phyloP scores from a whole-genome alignment of 2,888 invertebrate species.

The Drepanosiphum platanoidis region DNA sequence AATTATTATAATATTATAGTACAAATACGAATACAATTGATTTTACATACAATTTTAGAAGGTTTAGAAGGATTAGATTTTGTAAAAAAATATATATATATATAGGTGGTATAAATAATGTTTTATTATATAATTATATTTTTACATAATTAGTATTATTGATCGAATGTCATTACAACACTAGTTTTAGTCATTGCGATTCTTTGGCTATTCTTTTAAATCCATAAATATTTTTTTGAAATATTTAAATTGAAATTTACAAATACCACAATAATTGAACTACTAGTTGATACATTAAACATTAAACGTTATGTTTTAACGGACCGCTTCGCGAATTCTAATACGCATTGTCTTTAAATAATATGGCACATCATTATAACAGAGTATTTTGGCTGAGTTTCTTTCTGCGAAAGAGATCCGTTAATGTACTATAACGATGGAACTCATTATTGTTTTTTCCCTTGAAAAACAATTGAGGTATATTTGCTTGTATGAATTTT shows the following conservation, averaged over 20 bases:
- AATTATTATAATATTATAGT: background rate
- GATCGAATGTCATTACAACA: no score
- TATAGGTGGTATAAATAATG: no score
- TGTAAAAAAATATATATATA: no score
- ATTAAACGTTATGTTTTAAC: constrained; percentile 10
- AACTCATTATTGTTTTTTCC: constrained; percentile 21
- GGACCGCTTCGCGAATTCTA: background rate
- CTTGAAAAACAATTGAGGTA: background rate
- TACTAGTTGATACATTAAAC: background rate
- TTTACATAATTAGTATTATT: no score
- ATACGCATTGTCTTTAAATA: constrained; percentile 27
- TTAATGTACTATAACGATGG: constrained; percentile 16
- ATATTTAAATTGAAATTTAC: no score
- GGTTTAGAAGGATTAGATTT: no score
- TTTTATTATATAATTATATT: no score
- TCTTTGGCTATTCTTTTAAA: no score
- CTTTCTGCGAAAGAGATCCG: constrained; percentile 4
- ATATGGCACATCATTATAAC: constrained; percentile 22
- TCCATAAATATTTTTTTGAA: no score
- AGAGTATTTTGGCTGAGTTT: background rate
- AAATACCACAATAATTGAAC: background rate
- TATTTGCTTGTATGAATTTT: constrained; percentile 5
- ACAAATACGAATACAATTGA: background rate
- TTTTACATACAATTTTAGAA: background rate
- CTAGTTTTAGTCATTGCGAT: no score